Evolutionary conservation across 2,797 vertebrate species (phyloP).

Genomic region (Lerista edwardsae): DNA sequence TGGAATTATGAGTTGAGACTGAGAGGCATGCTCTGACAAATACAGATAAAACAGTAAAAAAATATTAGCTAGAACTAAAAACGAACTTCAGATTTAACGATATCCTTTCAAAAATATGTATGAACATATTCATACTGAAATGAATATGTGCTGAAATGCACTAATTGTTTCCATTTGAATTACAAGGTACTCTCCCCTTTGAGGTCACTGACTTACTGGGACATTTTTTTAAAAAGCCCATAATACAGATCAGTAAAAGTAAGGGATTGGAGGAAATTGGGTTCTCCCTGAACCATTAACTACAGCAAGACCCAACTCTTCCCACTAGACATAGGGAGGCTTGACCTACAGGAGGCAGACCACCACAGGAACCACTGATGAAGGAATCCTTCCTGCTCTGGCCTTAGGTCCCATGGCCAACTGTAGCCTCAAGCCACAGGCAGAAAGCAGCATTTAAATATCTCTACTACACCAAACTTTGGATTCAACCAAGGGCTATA

Average conservation of each 20-base stretch:
- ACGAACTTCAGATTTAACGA: background rate
- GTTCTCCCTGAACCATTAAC: background rate
- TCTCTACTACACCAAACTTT: background rate
- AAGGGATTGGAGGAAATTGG: background rate
- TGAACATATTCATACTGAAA: too few relatives aligned
- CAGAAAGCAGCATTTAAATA: background rate
- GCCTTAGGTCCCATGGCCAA: background rate
- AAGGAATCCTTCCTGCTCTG: background rate
- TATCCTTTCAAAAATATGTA: too few relatives aligned
- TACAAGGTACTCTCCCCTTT: background rate
- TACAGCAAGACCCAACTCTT: background rate
- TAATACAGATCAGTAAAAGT: background rate
- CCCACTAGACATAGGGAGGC: background rate
- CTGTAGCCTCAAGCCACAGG: background rate
- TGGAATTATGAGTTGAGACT: conserved; percentile 62
- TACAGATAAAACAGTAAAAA: conserved; percentile 2
- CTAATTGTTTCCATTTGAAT: background rate
- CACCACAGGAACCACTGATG: background rate
- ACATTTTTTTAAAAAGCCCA: background rate
- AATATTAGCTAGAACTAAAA: too few relatives aligned
- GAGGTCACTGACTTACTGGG: background rate
- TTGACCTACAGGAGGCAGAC: background rate
- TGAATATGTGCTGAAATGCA: background rate
- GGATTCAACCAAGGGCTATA: background rate
- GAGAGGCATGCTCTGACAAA: conserved; percentile 62